Base-by-base conservation (phyloP, 2,797 vertebrate species). In the Myiotriccus ornatus region DNA sequence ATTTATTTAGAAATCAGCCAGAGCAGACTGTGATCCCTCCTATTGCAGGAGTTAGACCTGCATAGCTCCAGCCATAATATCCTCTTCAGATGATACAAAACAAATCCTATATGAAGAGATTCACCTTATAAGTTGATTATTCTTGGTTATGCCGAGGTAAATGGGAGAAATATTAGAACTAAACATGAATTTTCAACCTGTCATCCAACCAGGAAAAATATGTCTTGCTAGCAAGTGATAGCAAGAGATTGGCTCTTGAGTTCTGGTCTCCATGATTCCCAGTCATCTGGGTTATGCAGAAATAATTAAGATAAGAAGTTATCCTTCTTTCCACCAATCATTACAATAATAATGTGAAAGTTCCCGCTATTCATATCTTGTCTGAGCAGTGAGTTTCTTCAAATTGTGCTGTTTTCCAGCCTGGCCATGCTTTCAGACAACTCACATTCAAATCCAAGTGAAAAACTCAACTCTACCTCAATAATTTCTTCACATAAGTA, bases 401-500 rank as follows among this genome's bases (percentile, higher is more conserved):
- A 46, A 77, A 64, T 56, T 74, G 11, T 18, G 3, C 32, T 22
- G 3, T 23, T 86, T 93, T 68, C n/a, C 55, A 53, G 30, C 14
- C 24, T 60, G 13, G 5, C 0, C 30, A 27, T 6, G 2, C 2
- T 71, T 75, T 63, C 43, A 73, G 32, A 60, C 24, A 82, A 91
- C 49, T 7, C 5, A 12, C 13, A 25, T 87, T 77, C 37, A 78
- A 74, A 94, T 25, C 30, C n/a, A 92, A 77, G 23, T 30, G 18
- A 3, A 77, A 87, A 94, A 86, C 56, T 77, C 46, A 87, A 75
- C 39, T 65, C 16, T 68, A 67, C 41, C 73, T 90, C 83, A 90
- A 50, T 52, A 87, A 91, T 93, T 93, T 81, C 46, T 84, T 89
- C 80, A 69, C 21, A 10, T 53, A 83, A 93, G 34, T 67, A 88